phyloP scores from a whole-genome alignment of 2,888 invertebrate species.

The Chloromyia formosa region DNA sequence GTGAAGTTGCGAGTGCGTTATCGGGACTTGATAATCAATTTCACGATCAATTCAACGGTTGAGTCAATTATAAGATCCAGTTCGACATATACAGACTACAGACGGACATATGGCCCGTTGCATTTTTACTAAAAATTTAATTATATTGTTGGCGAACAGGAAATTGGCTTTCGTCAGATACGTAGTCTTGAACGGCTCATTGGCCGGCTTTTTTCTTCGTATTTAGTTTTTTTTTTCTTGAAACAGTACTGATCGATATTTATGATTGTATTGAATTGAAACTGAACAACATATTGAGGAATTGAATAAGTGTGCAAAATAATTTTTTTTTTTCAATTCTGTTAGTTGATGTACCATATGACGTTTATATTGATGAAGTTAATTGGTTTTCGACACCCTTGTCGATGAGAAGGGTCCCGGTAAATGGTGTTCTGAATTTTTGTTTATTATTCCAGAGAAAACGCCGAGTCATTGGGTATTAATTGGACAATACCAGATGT shows the following conservation, averaged over 20 bases:
- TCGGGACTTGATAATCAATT: slow-evolving; percentile 32
- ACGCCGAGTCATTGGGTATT: too few relatives aligned
- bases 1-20: slow-evolving; percentile 18
- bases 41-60: slow-evolving; percentile 34
- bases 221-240: background rate
- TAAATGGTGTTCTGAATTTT: too few relatives aligned
- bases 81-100: background rate
- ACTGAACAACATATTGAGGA: slow-evolving; percentile 5
- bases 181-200: slow-evolving; percentile 23
- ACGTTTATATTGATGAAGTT: background rate
- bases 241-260: slow-evolving; percentile 8
- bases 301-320: slow-evolving; percentile 31
- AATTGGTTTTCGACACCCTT: background rate
- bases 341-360: slow-evolving; percentile 22
- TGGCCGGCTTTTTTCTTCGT: background rate
- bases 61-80: slow-evolving; percentile 10
- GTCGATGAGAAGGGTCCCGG: background rate
- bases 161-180: slow-evolving; percentile 31
- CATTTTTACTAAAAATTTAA: slow-evolving; percentile 28
- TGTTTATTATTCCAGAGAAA: too few relatives aligned
- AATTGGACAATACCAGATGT: too few relatives aligned
- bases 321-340: slow-evolving; percentile 9
- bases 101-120: slow-evolving; percentile 31
- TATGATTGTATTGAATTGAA: slow-evolving; percentile 12
- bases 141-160: slow-evolving; percentile 28